Evolutionary conservation across 2,113 vertebrate genomes (phyloP), one percentile per base, ranked within the genome.

Genomic region (Xiphorhynchus elegans): DNA sequence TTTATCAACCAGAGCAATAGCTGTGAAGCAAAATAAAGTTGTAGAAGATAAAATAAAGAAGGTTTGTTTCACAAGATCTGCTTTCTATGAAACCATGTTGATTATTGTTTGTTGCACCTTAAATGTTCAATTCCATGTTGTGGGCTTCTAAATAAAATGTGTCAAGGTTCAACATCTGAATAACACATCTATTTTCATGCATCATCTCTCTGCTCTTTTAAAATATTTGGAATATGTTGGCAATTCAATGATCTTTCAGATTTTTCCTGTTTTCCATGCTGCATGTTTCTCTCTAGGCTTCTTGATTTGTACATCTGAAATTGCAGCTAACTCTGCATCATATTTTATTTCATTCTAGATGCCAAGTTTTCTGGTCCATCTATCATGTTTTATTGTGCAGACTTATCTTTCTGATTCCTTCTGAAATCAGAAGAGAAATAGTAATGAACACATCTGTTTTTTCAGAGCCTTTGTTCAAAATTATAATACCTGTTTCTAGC

Each of bases 341-440:
- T 40, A 80, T 80, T 90, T 95, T 93, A 59, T 66, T 88, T 94
- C 40, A 49, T 95, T 92, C 44, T 76, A 74, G 66, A 84, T 83
- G 49, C 66, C 70, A 91, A 66, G 19, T 35, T 90, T 93, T 87
- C 88, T 88, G 55, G 60, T 53, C 62, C 33, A 66, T 79, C 63
- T 90, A 85, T 62, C 49, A 21, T 42, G 25, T 88, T 84, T 91
- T 93, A 89, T 76, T 79, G 67, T 67, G 55, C 28, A 77, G 31
- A 76, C 90, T 90, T 90, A 83, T 88, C 59, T 63, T 91, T 37
- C 53, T 83, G 49, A 62, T 73, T 91, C 58, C 13, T 90, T 88
- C 46, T 83, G 70, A 90, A 90, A 80, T 66, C 46, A 66, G 74
- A 76, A 82, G 6, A 75, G 44, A 93, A 85, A 82, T 11, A 74